These are phyloP conservation scores for Oryzaephilus surinamensis DNA, from an alignment of 1,140 invertebrate genomes.

Conservation along the genomic window DNA sequence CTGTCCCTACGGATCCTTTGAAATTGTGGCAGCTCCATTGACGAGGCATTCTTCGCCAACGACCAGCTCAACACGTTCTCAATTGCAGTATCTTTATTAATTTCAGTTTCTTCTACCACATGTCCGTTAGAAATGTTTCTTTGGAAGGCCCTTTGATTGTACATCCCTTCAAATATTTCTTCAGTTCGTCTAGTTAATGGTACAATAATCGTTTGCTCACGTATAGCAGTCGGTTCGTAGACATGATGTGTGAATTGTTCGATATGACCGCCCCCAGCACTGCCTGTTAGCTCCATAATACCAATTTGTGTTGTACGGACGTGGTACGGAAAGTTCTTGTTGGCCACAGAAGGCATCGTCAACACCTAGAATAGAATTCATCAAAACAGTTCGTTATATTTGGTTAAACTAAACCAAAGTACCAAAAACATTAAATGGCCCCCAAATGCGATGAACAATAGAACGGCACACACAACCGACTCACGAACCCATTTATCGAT, in stretches of 20 bases:
- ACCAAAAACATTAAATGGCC: constrained; percentile 75
- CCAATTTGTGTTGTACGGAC: constrained; percentile 71
- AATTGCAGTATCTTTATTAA: constrained; percentile 19
- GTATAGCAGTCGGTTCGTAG: constrained; percentile 43
- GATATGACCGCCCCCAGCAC: constrained; percentile 38
- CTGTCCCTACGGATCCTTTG: constrained; percentile 1
- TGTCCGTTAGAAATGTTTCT: constrained; percentile 7
- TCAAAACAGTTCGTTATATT: neutral
- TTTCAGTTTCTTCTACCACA: constrained; percentile 1
- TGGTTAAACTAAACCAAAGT: constrained; percentile 21
- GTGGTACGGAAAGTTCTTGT: constrained; percentile 80
- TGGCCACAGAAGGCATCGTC: constrained; percentile 68
- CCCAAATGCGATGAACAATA: constrained; percentile 60
- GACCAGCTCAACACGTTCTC: constrained; percentile 34
- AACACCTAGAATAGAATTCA: constrained; percentile 49
- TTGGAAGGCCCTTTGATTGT: too few relatives aligned
- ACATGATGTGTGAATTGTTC: constrained; percentile 51
- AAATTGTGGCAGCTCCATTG: constrained; percentile 18
- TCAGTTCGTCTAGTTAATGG: constrained; percentile 42
- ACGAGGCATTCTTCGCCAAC: constrained; percentile 25
- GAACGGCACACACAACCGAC: constrained; percentile 71
- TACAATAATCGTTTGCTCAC: constrained; percentile 45
- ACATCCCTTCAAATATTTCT: constrained; percentile 31
- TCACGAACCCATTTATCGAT: constrained; percentile 87
- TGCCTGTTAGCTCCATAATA: constrained; percentile 46